A percentile compares a stretch with the other conserved stretches of the same genome.
These are phyloP conservation scores for Porites lobata DNA, from an alignment of 92 coral and sea anemone genomes.

Conservation along the genomic window DNA sequence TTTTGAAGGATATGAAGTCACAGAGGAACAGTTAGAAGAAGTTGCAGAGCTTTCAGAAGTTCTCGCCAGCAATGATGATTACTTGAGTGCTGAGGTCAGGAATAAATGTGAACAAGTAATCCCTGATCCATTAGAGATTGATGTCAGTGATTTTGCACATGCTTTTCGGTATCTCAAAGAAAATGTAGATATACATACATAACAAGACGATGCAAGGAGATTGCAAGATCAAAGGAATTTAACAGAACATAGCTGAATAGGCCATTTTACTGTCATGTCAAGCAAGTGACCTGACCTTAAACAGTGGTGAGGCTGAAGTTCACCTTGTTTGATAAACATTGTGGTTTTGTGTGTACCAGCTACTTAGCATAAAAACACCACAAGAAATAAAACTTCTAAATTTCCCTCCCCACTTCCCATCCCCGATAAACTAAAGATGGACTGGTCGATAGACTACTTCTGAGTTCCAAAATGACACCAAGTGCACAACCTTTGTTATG, in stretches of 20 bases:
- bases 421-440: too few species aligned
- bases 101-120: constrained; percentile 47
- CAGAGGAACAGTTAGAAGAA: constrained; percentile 60
- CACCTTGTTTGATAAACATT: neutral
- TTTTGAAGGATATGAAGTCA: constrained; percentile 39
- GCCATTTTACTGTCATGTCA: constrained; percentile 21
- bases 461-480: constrained; percentile 16
- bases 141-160: constrained; percentile 54
- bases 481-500: constrained; percentile 23
- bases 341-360: too few species aligned
- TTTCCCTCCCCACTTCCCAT: too few species aligned
- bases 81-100: constrained; percentile 43
- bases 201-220: constrained; percentile 30
- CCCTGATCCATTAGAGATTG: constrained; percentile 47
- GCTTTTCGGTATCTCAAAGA: constrained; percentile 59
- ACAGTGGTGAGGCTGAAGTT: constrained; percentile 16
- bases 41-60: constrained; percentile 62
- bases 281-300: constrained; percentile 13
- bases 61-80: constrained; percentile 43
- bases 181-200: constrained; percentile 33
- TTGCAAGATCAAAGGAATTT: constrained; percentile 14
- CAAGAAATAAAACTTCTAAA: too few species aligned
- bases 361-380: too few species aligned
- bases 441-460: neutral
- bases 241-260: constrained; percentile 6